Evolutionary conservation across 2,888 invertebrate genomes (phyloP), one percentile per base, ranked within the genome.

Genomic region (Epicampocera succincta): DNA sequence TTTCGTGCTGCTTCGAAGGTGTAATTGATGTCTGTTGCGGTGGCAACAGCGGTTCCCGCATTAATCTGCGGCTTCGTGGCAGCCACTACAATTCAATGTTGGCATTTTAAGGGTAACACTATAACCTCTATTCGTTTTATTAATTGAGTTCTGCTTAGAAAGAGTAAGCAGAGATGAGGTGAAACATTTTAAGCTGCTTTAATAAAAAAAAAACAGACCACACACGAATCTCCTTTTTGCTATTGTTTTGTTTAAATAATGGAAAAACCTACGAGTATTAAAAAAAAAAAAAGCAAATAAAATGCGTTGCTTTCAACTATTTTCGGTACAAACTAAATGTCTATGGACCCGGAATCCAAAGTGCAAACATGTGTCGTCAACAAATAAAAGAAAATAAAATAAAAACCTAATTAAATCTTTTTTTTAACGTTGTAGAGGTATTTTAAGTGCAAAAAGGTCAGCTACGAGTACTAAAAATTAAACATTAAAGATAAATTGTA

Each of bases 151-250:
- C 11, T 44, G 5, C 6, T n/a, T 12, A n/a, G 33, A 12, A 40
- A 58, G 9, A 58, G 12, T 11, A 1, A 1, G 2, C 33, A 25
- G 13, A 1, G 11, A 4, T 60, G 11, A 40, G 15, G 5, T n/a
- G 42, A 17, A 56, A 25, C 17, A 5, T 17, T 12, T 46, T 54
- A 58, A 69, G 25, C 17, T 2, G 50, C 17, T 63, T 46, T 38
- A 44, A 5, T n/a, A n/a, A n/a, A n/a, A n/a, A n/a, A n/a, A n/a
- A n/a, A 44, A 46, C 12, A 44, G 73, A 73, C 73, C 73, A 73
- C 73, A 73, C 73, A 73, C 63, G 48, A 44, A 17, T 46, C 25
- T 11, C 42, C 21, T 21, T 25, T 12, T 19, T 9, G 21, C 3
- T 66, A 25, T 44, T 60, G 15, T 44, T 44, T 44, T 52, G 25